Conservation (phyloP, 35 echinoderm and acorn worm genomes). For the Nesometra sesokonis region DNA sequence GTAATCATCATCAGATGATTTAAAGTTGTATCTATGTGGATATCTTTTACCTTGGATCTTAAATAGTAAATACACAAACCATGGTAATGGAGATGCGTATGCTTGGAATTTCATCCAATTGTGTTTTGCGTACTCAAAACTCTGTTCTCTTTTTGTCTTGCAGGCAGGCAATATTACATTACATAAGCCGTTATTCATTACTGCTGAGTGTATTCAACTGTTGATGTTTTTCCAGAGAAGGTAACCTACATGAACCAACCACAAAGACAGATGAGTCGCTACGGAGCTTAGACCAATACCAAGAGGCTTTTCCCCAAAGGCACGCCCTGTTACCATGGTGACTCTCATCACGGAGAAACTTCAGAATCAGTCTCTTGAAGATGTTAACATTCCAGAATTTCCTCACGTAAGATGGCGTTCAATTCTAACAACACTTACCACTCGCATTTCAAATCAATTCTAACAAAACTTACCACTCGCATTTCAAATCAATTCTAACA, state of each 20-base stretch:
- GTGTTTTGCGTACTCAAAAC: neutral
- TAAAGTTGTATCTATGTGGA: neutral
- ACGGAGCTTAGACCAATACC: neutral
- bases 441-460: too few relatives aligned
- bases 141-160: neutral
- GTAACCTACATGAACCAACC: neutral
- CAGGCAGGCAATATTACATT: neutral
- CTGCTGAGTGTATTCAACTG: neutral
- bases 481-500: too few relatives aligned
- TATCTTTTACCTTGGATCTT: neutral
- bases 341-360: constrained; percentile 20
- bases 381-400: neutral
- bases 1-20: neutral
- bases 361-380: constrained; percentile 14
- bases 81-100: neutral
- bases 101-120: neutral
- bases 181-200: neutral
- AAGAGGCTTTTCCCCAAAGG: neutral
- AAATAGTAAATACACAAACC: neutral
- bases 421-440: too few relatives aligned
- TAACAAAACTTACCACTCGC: too few relatives aligned
- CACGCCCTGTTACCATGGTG: neutral
- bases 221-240: neutral
- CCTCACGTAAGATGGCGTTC: neutral
- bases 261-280: neutral